Percentiles rank a stretch among this genome's conserved stretches.
Conservation (phyloP, 2,888 invertebrate genomes). For the Drosophila siamana region DNA sequence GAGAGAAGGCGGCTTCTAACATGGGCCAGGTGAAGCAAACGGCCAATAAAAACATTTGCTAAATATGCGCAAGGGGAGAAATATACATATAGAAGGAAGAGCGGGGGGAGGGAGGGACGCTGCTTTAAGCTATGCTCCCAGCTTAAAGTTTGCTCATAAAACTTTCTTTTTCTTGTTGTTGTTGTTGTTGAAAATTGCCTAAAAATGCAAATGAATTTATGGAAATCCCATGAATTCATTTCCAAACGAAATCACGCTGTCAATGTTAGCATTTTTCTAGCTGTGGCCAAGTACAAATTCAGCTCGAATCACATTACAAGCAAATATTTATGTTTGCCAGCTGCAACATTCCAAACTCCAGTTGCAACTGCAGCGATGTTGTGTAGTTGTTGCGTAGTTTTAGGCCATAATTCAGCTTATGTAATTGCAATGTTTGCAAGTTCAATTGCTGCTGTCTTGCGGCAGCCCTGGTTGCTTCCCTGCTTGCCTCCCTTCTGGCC, state of each 20-base stretch:
- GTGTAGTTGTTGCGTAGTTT: background rate
- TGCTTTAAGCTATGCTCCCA: conserved; percentile 52
- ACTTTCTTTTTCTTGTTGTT: too few species aligned
- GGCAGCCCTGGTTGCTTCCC: conserved; percentile 6
- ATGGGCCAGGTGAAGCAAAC: conserved; percentile 76
- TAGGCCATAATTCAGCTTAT: background rate
- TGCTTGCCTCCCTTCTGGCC: too few species aligned
- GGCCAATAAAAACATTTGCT: conserved; percentile 78
- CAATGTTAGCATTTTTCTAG: conserved; percentile 18
- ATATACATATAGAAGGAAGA: too few species aligned
- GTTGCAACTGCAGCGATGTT: too few species aligned
- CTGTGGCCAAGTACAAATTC: conserved; percentile 19
- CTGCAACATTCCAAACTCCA: too few species aligned
- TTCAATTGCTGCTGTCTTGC: background rate
- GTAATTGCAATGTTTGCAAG: background rate
- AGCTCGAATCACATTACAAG: too few species aligned
- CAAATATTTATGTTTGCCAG: too few species aligned
- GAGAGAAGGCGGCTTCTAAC: conserved; percentile 7
- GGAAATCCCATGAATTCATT: conserved; percentile 25
- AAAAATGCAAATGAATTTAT: conserved; percentile 61
- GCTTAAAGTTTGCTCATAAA: conserved; percentile 65
- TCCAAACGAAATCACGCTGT: conserved; percentile 2
- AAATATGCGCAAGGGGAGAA: conserved; percentile 50
- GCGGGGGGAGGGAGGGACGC: background rate
- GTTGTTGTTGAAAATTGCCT: conserved; percentile 28